A percentile compares a stretch with the other conserved stretches of the same genome.
Evolutionary conservation across 2,113 vertebrate species (phyloP).

Genomic region (Tiliqua scincoides): DNA sequence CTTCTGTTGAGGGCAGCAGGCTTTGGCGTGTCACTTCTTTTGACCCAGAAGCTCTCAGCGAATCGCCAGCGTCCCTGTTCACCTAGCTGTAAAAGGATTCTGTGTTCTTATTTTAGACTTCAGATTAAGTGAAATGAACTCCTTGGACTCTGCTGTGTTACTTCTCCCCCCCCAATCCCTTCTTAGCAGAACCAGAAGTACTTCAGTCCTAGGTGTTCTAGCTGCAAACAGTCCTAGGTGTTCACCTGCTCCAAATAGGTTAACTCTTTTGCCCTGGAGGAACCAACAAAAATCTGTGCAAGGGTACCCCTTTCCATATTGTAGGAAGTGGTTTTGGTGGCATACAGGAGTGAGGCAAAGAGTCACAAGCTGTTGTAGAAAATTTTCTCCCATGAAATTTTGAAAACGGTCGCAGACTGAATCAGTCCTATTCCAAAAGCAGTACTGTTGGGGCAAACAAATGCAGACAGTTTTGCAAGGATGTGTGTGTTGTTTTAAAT

Average conservation of each 20-base stretch:
- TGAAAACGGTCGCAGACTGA: background rate
- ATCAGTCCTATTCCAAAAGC: background rate
- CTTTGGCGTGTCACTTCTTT: constrained; percentile 37
- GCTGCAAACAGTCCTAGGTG: background rate
- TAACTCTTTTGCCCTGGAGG: background rate
- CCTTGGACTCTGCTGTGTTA: constrained; percentile 28
- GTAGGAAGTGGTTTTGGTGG: no score
- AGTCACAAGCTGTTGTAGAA: background rate
- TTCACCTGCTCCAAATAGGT: background rate
- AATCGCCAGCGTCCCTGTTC: constrained; percentile 35
- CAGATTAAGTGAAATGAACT: constrained; percentile 58
- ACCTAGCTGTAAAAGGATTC: constrained; percentile 51
- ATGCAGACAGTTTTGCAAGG: background rate
- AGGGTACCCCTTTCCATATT: no score
- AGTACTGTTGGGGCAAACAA: background rate
- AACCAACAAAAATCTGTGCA: background rate
- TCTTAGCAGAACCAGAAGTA: constrained; percentile 1
- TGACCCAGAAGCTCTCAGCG: background rate
- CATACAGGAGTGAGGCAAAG: no score
- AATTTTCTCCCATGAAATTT: background rate
- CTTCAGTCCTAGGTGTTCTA: background rate
- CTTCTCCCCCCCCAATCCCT: background rate
- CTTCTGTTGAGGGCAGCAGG: background rate
- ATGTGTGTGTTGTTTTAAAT: background rate
- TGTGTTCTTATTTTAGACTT: constrained; percentile 54